A percentile compares a stretch with the other conserved stretches of the same genome.
Conservation (phyloP, 2,797 vertebrate genomes). For the Artibeus lituratus region DNA sequence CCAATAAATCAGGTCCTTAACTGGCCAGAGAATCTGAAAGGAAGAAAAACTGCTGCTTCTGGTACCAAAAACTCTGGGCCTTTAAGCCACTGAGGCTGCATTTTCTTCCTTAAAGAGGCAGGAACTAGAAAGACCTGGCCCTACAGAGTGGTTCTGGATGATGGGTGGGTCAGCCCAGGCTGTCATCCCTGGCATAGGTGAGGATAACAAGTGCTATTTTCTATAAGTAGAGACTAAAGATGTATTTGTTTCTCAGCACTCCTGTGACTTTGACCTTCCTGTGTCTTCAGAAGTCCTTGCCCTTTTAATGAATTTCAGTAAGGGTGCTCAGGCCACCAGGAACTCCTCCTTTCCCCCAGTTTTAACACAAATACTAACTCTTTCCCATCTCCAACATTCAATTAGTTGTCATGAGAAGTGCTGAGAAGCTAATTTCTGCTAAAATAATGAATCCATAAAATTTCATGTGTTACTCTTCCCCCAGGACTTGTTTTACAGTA, state of each 20-base stretch:
- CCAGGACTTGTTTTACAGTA: not conserved
- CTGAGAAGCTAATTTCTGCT: not conserved
- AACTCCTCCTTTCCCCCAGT: not conserved
- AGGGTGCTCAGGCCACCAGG: not conserved
- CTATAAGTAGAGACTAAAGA: not conserved
- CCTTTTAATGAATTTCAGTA: not conserved
- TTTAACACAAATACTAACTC: not conserved
- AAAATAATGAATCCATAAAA: conserved; percentile 8
- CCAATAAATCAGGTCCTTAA: not conserved
- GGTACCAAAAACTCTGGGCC: not conserved
- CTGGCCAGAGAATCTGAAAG: not conserved
- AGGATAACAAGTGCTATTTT: not conserved
- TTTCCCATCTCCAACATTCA: not conserved
- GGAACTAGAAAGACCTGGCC: not conserved
- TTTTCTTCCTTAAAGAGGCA: not conserved
- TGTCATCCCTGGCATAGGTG: not conserved
- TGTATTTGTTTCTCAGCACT: not conserved
- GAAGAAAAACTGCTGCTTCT: not conserved
- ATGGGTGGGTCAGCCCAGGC: not conserved
- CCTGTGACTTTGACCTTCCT: not conserved
- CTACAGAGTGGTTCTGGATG: not conserved
- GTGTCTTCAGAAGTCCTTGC: not conserved
- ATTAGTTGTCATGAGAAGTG: not conserved
- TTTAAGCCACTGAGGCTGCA: not conserved
- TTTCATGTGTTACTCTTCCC: not conserved